Percentiles rank a stretch among this genome's conserved stretches.
phyloP scores from a whole-genome alignment of 2,113 vertebrate genomes.

The Zapornia atra region DNA sequence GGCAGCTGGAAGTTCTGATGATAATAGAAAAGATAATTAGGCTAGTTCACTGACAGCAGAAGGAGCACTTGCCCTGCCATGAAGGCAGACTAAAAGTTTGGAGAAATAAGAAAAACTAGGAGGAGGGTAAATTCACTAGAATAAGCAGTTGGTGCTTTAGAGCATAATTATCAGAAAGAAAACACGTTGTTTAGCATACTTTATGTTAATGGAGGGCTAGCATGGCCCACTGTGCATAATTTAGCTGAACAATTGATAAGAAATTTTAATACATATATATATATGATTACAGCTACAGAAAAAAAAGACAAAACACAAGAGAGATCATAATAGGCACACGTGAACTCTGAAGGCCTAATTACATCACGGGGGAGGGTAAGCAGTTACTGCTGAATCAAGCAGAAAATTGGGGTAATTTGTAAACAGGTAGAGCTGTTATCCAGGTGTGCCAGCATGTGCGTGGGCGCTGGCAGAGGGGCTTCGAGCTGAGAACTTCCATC shows the following conservation, averaged over 20 bases:
- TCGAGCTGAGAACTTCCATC: constrained; percentile 50
- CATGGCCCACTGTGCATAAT: constrained; percentile 92
- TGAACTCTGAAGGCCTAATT: constrained; percentile 98
- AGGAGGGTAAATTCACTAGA: constrained; percentile 78
- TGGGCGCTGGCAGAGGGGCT: constrained; percentile 69
- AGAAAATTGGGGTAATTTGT: constrained; percentile 97
- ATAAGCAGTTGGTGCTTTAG: constrained; percentile 85
- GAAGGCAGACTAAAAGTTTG: constrained; percentile 71
- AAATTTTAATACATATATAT: constrained; percentile 86
- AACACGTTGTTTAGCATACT: constrained; percentile 84
- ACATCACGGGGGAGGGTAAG: constrained; percentile 92
- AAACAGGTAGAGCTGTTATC: constrained; percentile 91
- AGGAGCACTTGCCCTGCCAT: constrained; percentile 63
- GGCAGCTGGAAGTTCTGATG: constrained; percentile 7
- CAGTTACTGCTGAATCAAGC: constrained; percentile 97
- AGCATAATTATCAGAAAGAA: constrained; percentile 86
- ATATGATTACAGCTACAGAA: constrained; percentile 91
- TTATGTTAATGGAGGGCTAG: constrained; percentile 87
- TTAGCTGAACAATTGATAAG: constrained; percentile 89
- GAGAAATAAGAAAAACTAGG: constrained; percentile 65
- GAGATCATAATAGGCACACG: constrained; percentile 89
- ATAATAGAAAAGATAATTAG: constrained; percentile 66
- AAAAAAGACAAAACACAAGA: constrained; percentile 85
- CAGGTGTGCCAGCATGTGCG: constrained; percentile 92
- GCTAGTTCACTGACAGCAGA: constrained; percentile 51